Percentiles rank a stretch among this genome's conserved stretches.
Evolutionary conservation across 2,113 vertebrate species (phyloP).

Genomic region (Myxocyprinus asiaticus): DNA sequence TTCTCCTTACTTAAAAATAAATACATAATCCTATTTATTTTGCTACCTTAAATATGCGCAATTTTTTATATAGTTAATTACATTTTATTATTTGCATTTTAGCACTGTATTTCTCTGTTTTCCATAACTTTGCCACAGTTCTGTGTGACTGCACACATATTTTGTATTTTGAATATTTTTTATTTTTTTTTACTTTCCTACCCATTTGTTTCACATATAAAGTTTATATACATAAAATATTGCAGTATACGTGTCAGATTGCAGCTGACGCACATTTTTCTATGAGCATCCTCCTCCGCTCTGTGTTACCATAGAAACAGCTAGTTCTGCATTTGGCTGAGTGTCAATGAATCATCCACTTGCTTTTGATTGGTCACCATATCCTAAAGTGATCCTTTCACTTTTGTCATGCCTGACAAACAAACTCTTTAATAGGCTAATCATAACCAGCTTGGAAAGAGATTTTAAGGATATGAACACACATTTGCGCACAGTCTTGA

Average conservation of each 20-base stretch:
- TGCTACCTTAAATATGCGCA: no score
- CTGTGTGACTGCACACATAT: no score
- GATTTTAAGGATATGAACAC: neutral
- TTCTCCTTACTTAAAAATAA: no score
- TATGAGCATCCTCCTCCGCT: constrained; percentile 28
- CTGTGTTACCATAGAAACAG: constrained; percentile 44
- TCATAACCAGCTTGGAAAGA: constrained; percentile 14
- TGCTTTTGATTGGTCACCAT: constrained; percentile 25
- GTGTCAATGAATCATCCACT: constrained; percentile 45
- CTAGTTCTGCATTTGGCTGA: constrained; percentile 19
- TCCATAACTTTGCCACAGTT: no score
- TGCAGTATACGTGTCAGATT: neutral
- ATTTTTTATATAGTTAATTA: no score
- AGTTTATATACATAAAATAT: no score
- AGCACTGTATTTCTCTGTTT: no score
- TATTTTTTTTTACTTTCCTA: neutral
- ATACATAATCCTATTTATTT: no score
- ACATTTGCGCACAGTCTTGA: constrained; percentile 7
- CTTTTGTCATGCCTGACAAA: constrained; percentile 24
- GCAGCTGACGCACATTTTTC: constrained; percentile 45
- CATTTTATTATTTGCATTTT: no score
- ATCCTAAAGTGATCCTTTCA: constrained; percentile 5
- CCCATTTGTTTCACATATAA: no score
- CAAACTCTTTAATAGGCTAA: constrained; percentile 32
- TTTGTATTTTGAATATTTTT: no score